A percentile compares a stretch with the other conserved stretches of the same genome.
Evolutionary conservation across 2,797 vertebrate genomes (phyloP).

Genomic region (Adelosebastes latens): DNA sequence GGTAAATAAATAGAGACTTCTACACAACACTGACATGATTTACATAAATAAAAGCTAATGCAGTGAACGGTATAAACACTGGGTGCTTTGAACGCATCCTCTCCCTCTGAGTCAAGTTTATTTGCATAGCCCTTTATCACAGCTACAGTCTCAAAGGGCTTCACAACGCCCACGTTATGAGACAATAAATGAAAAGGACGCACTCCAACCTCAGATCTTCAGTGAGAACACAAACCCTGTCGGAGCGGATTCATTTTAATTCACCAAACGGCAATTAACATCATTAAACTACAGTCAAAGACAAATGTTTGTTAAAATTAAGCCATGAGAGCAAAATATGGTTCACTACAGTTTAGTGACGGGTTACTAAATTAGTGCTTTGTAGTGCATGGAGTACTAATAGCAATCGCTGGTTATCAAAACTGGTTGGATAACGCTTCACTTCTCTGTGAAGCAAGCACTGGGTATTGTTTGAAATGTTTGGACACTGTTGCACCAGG

Average conservation of each 20-base stretch:
- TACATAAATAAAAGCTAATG: neutral
- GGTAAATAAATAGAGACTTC: constrained; percentile 34
- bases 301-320: constrained; percentile 24
- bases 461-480: no score
- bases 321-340: neutral
- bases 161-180: constrained; percentile 23
- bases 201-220: constrained; percentile 1
- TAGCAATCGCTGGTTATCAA: neutral
- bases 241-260: constrained; percentile 1
- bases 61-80: neutral
- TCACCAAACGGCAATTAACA: constrained; percentile 22
- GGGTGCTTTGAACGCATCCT: neutral
- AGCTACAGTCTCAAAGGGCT: constrained; percentile 21
- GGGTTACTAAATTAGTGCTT: neutral
- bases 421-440: neutral
- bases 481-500: no score
- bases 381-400: neutral
- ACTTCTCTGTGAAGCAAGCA: neutral
- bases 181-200: constrained; percentile 14
- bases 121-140: constrained; percentile 45
- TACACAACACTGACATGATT: neutral
- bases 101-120: constrained; percentile 13
- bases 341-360: neutral
- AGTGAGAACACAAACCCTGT: neutral
- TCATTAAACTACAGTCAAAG: constrained; percentile 16